Evolutionary conservation across 1,140 invertebrate genomes (phyloP).

Genomic region (Carposina sasakii): DNA sequence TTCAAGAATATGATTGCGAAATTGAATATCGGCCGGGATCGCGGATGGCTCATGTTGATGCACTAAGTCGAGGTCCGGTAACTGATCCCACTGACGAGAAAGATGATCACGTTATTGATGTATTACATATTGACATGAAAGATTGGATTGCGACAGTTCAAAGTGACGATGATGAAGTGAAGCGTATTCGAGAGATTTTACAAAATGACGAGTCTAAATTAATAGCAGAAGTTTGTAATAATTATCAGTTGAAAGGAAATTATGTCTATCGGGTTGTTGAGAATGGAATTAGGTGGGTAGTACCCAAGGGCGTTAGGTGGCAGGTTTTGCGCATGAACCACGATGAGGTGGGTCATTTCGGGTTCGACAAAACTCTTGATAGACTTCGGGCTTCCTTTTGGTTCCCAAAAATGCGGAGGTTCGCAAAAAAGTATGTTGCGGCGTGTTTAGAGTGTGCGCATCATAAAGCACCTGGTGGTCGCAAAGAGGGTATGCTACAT

Average conservation of each 20-base stretch:
- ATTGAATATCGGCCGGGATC: slow-evolving; percentile 30
- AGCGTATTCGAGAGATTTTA: slow-evolving; percentile 7
- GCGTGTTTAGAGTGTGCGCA: slow-evolving; percentile 15
- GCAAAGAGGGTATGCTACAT: slow-evolving; percentile 11
- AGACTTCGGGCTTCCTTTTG: slow-evolving; percentile 10
- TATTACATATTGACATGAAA: not conserved
- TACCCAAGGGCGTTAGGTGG: slow-evolving; percentile 9
- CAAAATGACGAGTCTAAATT: slow-evolving; percentile 3
- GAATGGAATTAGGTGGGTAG: slow-evolving; percentile 7
- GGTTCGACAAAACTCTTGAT: slow-evolving; percentile 16
- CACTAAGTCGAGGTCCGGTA: slow-evolving; percentile 31
- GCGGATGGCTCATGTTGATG: slow-evolving; percentile 41
- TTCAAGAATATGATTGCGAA: slow-evolving; percentile 29
- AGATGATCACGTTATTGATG: slow-evolving; percentile 6
- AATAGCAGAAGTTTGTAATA: slow-evolving; percentile 3
- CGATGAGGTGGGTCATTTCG: slow-evolving; percentile 13
- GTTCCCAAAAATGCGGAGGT: not conserved
- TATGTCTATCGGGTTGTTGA: slow-evolving; percentile 2
- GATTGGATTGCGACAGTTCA: slow-evolving; percentile 13
- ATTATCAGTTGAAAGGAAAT: slow-evolving; percentile 1
- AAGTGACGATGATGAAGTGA: slow-evolving; percentile 10
- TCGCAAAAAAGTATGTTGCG: slow-evolving; percentile 14
- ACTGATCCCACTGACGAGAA: slow-evolving; percentile 3
- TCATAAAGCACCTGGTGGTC: slow-evolving; percentile 11
- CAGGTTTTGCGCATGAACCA: slow-evolving; percentile 11